Percentiles rank a stretch among this genome's conserved stretches.
phyloP scores from a whole-genome alignment of 2,797 vertebrate genomes.

The Pyrrhura leucotis region DNA sequence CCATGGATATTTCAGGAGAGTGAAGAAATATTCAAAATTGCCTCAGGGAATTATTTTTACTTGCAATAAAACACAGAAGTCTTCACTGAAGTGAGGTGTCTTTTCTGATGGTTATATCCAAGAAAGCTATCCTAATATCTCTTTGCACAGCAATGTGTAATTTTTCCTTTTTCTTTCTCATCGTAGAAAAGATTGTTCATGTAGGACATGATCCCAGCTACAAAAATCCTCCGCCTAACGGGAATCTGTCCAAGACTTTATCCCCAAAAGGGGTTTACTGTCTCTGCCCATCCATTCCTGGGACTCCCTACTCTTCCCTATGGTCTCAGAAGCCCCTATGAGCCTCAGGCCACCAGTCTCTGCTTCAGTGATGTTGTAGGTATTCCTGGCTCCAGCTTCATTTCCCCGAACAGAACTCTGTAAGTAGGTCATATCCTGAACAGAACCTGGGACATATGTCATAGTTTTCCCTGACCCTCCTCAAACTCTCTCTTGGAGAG shows the following conservation, averaged over 20 bases:
- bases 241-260: neutral
- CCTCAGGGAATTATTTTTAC: neutral
- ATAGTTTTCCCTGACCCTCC: neutral
- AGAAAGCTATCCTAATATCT: neutral
- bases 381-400: neutral
- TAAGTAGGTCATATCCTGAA: neutral
- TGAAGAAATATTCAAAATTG: neutral
- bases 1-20: neutral
- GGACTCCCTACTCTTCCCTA: fast-evolving
- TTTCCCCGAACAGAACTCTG: neutral
- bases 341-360: neutral
- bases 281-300: neutral
- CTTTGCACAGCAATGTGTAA: neutral
- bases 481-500: neutral
- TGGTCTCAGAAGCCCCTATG: fast-evolving
- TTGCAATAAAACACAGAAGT: neutral
- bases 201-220: neutral
- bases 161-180: neutral
- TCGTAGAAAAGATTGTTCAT: neutral
- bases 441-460: fast-evolving
- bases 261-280: neutral
- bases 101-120: neutral
- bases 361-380: neutral
- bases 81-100: neutral
- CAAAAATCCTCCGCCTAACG: neutral